Evolutionary conservation across 2,888 invertebrate species (phyloP).

Genomic region (Aphidoletes aphidimyza): DNA sequence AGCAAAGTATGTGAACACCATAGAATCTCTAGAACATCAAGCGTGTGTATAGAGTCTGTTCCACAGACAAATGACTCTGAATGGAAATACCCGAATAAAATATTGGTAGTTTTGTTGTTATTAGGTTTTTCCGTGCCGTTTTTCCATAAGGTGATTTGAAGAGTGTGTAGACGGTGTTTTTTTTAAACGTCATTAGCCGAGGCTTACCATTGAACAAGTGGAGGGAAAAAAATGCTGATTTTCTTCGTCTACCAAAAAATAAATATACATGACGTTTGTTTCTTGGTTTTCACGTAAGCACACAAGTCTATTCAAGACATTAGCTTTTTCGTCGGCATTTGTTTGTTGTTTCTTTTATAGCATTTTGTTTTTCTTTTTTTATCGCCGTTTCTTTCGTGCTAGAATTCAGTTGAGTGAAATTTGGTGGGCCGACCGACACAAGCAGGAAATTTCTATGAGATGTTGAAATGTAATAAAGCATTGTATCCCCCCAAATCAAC

Average conservation of each 20-base stretch:
- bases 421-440: too few species aligned
- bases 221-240: neutral
- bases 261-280: neutral
- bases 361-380: constrained; percentile 27
- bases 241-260: neutral
- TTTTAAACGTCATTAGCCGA: neutral
- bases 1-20: neutral
- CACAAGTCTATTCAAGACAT: neutral
- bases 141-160: neutral
- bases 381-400: neutral
- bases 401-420: too few species aligned
- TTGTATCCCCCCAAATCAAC: neutral
- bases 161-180: neutral
- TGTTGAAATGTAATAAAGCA: neutral
- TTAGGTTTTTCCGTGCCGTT: neutral
- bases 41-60: too few species aligned
- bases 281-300: neutral
- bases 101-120: constrained; percentile 27
- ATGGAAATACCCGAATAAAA: neutral
- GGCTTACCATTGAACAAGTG: neutral
- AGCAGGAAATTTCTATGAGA: neutral
- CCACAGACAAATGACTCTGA: neutral
- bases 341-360: constrained; percentile 44
- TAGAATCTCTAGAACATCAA: neutral
- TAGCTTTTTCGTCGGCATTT: constrained; percentile 21